Percentiles rank a stretch among this genome's conserved stretches.
phyloP scores from a whole-genome alignment of 1,140 invertebrate genomes.

The Gerris buenoi region DNA sequence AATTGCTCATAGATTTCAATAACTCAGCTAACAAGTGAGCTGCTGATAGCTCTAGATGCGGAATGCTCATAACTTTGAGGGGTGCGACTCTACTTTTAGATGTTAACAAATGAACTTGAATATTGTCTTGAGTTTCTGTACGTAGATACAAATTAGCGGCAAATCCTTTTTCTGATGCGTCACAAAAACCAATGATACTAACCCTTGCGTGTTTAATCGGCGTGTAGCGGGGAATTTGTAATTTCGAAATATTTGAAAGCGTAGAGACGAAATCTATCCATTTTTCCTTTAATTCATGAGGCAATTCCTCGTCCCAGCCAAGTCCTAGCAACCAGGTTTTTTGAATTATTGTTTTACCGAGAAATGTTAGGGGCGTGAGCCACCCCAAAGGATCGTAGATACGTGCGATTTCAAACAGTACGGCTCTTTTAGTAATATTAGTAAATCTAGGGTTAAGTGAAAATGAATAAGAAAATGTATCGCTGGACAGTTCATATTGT shows the following conservation, averaged over 20 bases:
- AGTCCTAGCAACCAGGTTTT: not conserved
- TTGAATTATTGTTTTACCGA: not conserved
- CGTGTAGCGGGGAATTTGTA: not conserved
- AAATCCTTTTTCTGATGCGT: not conserved
- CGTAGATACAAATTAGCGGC: not conserved
- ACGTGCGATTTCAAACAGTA: not conserved
- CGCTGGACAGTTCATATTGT: not conserved
- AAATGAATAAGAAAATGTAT: not conserved
- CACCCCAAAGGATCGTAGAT: constrained; percentile 6
- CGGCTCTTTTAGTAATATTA: constrained; percentile 1
- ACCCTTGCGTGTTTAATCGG: not conserved
- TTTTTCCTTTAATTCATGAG: not conserved
- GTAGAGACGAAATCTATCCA: not conserved
- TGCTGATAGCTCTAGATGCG: not conserved
- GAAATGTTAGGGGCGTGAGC: not conserved
- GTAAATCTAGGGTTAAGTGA: not conserved
- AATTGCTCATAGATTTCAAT: not conserved
- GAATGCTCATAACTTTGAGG: not conserved
- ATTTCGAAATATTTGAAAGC: not conserved
- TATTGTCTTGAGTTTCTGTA: not conserved
- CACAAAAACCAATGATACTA: not conserved
- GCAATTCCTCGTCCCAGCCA: not conserved
- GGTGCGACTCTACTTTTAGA: not conserved
- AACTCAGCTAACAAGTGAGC: not conserved
- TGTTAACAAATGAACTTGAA: not conserved